These are phyloP conservation scores for Subacronicta megacephala DNA, from an alignment of 2,888 invertebrate species.

Conservation along the genomic window DNA sequence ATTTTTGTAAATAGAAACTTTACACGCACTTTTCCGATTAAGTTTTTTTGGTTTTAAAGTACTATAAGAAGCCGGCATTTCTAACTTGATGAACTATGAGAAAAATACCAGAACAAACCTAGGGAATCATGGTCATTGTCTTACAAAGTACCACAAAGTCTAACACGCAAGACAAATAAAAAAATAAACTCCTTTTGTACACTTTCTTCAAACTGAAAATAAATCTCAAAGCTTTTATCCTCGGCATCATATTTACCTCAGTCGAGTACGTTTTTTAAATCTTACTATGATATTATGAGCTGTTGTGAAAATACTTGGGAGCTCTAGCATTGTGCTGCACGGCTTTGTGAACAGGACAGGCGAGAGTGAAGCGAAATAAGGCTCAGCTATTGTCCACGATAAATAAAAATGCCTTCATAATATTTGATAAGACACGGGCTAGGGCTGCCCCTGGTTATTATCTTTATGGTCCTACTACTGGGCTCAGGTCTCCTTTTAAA, in stretches of 20 bases:
- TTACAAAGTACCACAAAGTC: too few species aligned
- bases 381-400: constrained; percentile 58
- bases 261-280: constrained; percentile 39
- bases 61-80: too few species aligned
- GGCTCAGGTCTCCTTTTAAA: too few species aligned
- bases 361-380: constrained; percentile 58
- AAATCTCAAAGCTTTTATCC: constrained; percentile 10
- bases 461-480: too few species aligned
- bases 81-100: too few species aligned
- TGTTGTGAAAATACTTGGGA: constrained; percentile 63
- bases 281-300: constrained; percentile 28
- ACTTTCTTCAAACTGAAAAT: not conserved
- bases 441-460: constrained; percentile 21
- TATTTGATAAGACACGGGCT: constrained; percentile 58
- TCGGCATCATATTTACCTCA: constrained; percentile 12
- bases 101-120: too few species aligned
- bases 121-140: too few species aligned
- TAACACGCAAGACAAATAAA: too few species aligned
- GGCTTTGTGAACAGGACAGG: constrained; percentile 65
- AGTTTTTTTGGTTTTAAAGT: too few species aligned
- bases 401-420: constrained; percentile 62
- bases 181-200: not conserved
- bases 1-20: too few species aligned
- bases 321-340: constrained; percentile 63
- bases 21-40: too few species aligned